These are phyloP conservation scores for Scotopteryx bipunctaria DNA, from an alignment of 2,888 invertebrate species.

Conservation along the genomic window DNA sequence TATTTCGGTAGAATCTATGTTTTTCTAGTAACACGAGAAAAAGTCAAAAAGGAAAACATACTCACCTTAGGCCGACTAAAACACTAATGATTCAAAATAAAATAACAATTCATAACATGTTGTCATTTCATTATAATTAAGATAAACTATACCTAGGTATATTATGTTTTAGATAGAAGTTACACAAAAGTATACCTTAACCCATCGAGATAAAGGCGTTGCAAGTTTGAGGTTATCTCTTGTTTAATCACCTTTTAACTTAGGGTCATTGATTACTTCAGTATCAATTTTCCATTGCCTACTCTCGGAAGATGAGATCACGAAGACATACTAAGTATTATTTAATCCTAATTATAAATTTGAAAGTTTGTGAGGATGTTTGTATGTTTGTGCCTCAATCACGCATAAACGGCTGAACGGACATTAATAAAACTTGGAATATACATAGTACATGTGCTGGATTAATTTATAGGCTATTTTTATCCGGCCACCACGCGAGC, in stretches of 20 bases:
- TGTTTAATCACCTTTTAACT: slow-evolving; percentile 1
- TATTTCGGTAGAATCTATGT: too few relatives aligned
- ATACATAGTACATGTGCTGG: too few relatives aligned
- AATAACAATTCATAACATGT: not conserved
- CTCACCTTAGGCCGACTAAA: slow-evolving; percentile 5
- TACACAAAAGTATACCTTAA: not conserved
- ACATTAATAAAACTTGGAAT: too few relatives aligned
- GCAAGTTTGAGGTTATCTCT: slow-evolving; percentile 2
- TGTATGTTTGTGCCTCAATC: too few relatives aligned
- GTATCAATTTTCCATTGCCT: not conserved
- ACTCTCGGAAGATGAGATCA: too few relatives aligned
- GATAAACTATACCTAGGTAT: not conserved
- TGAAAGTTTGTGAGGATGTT: too few relatives aligned
- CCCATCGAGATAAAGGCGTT: not conserved
- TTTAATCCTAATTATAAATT: too few relatives aligned
- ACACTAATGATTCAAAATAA: slow-evolving; percentile 6
- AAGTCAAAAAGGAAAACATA: not conserved
- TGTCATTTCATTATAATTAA: too few relatives aligned
- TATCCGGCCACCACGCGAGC: too few relatives aligned
- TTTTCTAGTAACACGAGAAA: not conserved
- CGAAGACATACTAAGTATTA: too few relatives aligned
- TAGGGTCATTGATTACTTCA: not conserved
- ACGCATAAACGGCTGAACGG: too few relatives aligned
- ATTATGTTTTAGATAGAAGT: not conserved
- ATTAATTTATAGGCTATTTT: too few relatives aligned